Percentiles rank a stretch among this genome's conserved stretches.
Conservation (phyloP, 2,113 vertebrate species). For the Megaceryle torquata region DNA sequence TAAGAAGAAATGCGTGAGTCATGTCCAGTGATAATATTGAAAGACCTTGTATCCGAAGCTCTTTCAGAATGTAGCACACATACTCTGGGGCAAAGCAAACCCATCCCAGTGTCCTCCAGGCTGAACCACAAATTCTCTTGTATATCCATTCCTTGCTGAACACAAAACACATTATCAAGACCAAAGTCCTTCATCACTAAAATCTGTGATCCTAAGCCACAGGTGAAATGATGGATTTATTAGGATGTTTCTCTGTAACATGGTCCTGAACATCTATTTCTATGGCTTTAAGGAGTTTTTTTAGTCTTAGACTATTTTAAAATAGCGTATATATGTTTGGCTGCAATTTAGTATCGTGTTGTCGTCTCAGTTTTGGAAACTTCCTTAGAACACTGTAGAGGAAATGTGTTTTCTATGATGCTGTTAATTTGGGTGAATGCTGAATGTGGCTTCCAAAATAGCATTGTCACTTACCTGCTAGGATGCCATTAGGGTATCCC, state of each 20-base stretch:
- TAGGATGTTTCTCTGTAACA: background rate
- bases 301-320: background rate
- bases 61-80: background rate
- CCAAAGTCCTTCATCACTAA: background rate
- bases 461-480: background rate
- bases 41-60: background rate
- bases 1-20: background rate
- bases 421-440: background rate
- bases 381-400: background rate
- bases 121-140: background rate
- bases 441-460: conserved; percentile 2
- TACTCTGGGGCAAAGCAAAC: background rate
- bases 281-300: background rate
- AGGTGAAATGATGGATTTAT: background rate
- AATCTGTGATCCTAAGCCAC: background rate
- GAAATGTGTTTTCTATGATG: background rate
- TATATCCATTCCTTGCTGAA: background rate
- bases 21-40: background rate
- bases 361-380: background rate
- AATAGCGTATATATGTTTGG: background rate
- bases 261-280: background rate
- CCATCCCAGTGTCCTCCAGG: background rate
- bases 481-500: background rate
- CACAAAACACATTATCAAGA: background rate
- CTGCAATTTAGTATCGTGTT: background rate